Conservation (phyloP, 2,113 vertebrate genomes). For the Felis chaus region DNA sequence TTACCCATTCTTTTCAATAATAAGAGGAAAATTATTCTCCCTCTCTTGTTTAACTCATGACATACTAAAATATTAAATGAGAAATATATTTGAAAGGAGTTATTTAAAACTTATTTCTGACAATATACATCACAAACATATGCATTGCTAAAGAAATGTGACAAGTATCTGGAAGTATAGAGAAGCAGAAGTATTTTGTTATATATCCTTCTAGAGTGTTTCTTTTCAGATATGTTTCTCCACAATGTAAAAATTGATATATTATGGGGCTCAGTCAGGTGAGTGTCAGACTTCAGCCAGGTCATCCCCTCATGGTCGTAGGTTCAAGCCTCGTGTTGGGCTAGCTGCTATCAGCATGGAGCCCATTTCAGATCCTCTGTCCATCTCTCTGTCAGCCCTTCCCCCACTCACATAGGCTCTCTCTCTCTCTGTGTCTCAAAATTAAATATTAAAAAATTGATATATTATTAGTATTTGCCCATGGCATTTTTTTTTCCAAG, state of each 20-base stretch:
- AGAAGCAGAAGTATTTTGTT: background rate
- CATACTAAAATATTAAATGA: conserved; percentile 34
- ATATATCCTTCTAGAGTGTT: background rate
- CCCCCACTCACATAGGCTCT: too few relatives aligned
- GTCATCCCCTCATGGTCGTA: too few relatives aligned
- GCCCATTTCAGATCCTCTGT: too few relatives aligned
- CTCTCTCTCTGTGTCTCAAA: too few relatives aligned
- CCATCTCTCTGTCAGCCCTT: too few relatives aligned
- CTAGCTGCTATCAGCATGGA: too few relatives aligned
- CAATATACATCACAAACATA: background rate
- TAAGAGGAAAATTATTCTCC: conserved; percentile 14
- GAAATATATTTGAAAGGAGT: background rate
- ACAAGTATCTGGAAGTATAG: background rate
- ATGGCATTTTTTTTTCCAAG: background rate
- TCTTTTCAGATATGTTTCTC: background rate
- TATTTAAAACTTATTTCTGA: conserved; percentile 12
- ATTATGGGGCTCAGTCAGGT: background rate
- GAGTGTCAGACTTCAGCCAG: too few relatives aligned
- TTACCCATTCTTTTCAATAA: background rate
- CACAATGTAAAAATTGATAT: background rate
- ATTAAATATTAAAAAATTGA: background rate
- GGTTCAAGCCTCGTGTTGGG: too few relatives aligned
- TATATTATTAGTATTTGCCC: background rate
- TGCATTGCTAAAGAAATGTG: background rate
- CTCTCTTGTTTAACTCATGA: background rate